Percentiles rank a stretch among this genome's conserved stretches.
phyloP scores from a whole-genome alignment of 2,113 vertebrate genomes.

The Cheilinus undulatus region DNA sequence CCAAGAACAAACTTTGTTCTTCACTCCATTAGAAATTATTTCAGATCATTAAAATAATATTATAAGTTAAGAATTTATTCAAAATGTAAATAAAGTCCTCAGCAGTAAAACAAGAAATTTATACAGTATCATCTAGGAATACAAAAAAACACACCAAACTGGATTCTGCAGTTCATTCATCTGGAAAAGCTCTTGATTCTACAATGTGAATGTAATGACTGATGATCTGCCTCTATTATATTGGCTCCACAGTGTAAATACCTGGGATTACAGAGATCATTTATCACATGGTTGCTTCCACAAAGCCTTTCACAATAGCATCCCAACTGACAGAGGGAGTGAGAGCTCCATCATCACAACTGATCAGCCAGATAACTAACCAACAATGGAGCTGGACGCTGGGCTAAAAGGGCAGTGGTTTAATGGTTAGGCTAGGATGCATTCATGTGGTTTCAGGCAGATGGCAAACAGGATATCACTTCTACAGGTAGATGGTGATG shows the following conservation, averaged over 20 bases:
- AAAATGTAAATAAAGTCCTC: background rate
- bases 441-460: too few relatives aligned
- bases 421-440: too few relatives aligned
- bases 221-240: constrained; percentile 12
- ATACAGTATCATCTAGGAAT: background rate
- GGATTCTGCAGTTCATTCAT: constrained; percentile 5
- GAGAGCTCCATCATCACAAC: constrained; percentile 1
- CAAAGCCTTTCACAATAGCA: constrained; percentile 24
- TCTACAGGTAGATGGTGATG: too few relatives aligned
- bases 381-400: background rate
- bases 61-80: background rate
- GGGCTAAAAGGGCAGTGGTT: background rate
- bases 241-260: constrained; percentile 13
- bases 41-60: too few relatives aligned
- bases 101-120: background rate
- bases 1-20: background rate
- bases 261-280: constrained; percentile 34
- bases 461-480: too few relatives aligned
- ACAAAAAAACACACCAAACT: background rate
- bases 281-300: constrained; percentile 17
- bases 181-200: constrained; percentile 20
- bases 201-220: background rate
- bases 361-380: background rate
- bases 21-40: background rate
- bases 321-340: background rate